Evolutionary conservation across 1,140 invertebrate species (phyloP).

Genomic region (Lerema accius): DNA sequence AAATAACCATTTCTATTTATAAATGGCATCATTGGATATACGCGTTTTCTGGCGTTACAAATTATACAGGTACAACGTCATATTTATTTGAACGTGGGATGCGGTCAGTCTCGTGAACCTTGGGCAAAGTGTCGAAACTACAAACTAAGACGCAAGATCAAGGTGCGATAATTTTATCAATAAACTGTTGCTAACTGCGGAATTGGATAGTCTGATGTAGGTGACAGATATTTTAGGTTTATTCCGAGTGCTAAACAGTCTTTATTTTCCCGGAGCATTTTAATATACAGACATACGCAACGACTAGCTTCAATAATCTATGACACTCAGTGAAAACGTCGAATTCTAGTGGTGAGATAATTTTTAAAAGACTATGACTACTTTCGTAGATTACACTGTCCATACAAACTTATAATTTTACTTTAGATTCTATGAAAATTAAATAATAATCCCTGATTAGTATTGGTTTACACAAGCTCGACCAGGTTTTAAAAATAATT

Average conservation of each 20-base stretch:
- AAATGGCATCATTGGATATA: constrained; percentile 11
- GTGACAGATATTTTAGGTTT: no score
- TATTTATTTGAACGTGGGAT: constrained; percentile 21
- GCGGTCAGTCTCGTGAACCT: constrained; percentile 10
- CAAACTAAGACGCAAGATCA: constrained; percentile 24
- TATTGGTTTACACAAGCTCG: not conserved
- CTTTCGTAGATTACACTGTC: no score
- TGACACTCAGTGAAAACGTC: no score
- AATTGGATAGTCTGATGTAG: not conserved
- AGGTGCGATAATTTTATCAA: constrained; percentile 21
- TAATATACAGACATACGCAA: no score
- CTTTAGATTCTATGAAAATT: no score
- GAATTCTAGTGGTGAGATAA: no score
- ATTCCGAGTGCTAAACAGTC: no score
- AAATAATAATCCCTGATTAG: constrained; percentile 4
- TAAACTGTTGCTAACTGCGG: not conserved
- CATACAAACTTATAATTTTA: no score
- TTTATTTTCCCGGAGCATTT: no score
- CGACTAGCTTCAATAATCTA: no score
- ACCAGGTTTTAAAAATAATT: not conserved
- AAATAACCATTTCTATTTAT: constrained; percentile 21
- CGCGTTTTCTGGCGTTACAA: constrained; percentile 20
- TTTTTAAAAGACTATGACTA: no score
- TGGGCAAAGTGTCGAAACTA: constrained; percentile 21
- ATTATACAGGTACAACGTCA: constrained; percentile 24